A percentile compares a stretch with the other conserved stretches of the same genome.
Conservation (phyloP, 2,888 invertebrate species). For the Agapostemon virescens region DNA sequence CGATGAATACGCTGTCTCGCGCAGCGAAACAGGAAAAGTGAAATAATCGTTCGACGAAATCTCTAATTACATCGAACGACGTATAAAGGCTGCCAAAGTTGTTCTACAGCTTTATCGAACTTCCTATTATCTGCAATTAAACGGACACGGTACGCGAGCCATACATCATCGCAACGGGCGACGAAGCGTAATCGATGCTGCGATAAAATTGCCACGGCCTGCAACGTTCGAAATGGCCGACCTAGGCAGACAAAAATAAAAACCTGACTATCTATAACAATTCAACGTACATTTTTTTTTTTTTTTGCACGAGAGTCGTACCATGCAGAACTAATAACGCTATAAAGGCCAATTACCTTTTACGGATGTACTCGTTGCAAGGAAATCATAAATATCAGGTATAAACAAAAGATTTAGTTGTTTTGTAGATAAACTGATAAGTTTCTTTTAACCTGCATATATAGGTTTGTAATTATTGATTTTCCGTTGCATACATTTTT, state of each 20-base stretch:
- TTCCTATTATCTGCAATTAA: conserved; percentile 18
- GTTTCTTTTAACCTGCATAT: no score
- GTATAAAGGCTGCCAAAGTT: background rate
- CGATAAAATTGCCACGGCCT: conserved; percentile 27
- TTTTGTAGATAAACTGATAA: no score
- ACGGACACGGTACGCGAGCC: conserved; percentile 13
- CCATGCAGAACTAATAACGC: background rate
- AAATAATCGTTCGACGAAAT: conserved; percentile 9
- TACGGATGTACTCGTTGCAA: background rate
- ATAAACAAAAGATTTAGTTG: background rate
- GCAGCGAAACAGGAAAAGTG: background rate
- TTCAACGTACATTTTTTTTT: background rate
- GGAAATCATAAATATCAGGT: background rate
- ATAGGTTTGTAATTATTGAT: no score
- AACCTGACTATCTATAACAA: conserved; percentile 3
- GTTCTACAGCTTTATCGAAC: background rate
- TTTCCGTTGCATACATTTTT: no score
- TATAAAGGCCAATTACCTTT: background rate
- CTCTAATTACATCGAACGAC: background rate
- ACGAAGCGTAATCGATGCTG: conserved; percentile 42
- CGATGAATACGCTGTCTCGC: background rate
- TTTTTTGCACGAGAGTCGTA: background rate
- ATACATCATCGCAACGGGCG: conserved; percentile 22
- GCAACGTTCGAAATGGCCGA: background rate
- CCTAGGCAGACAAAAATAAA: conserved; percentile 3